Percentiles rank a stretch among this genome's conserved stretches.
These are phyloP conservation scores for Epirrhoe tristata DNA, from an alignment of 2,888 invertebrate genomes.

Conservation along the genomic window DNA sequence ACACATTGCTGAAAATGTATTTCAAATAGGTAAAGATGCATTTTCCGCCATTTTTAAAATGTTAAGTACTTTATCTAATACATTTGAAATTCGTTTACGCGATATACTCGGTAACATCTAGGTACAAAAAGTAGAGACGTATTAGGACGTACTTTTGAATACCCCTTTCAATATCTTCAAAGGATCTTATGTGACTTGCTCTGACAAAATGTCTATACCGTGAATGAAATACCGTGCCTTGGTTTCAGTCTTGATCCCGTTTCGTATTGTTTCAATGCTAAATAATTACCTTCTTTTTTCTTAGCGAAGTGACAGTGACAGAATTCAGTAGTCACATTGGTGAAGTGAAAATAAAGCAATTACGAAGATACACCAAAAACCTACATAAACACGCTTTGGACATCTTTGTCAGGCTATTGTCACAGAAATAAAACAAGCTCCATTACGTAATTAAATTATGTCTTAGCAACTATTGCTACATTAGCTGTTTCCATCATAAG, in stretches of 20 bases:
- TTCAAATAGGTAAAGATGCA: conserved; percentile 5
- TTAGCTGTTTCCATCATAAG: conserved; percentile 34
- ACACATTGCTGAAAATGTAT: conserved; percentile 24
- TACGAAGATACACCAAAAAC: neutral
- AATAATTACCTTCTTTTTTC: too few relatives aligned
- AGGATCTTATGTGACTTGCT: too few relatives aligned
- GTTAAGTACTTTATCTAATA: neutral
- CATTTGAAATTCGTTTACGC: neutral
- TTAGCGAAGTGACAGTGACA: too few relatives aligned
- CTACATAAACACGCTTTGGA: neutral
- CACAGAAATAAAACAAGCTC: conserved; percentile 29
- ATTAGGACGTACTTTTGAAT: too few relatives aligned
- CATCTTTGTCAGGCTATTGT: conserved; percentile 18
- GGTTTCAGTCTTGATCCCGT: too few relatives aligned
- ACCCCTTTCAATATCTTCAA: neutral
- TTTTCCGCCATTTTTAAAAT: neutral
- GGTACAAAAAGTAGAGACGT: too few relatives aligned
- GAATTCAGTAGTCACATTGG: too few relatives aligned
- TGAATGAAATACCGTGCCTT: too few relatives aligned
- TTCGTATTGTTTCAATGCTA: too few relatives aligned
- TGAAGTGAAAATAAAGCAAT: neutral
- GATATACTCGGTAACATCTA: too few relatives aligned
- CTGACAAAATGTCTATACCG: too few relatives aligned
- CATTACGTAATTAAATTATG: conserved; percentile 37
- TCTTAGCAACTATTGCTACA: conserved; percentile 36